phyloP scores from a whole-genome alignment of 2,888 invertebrate species.

The Perithous albicinctus region DNA sequence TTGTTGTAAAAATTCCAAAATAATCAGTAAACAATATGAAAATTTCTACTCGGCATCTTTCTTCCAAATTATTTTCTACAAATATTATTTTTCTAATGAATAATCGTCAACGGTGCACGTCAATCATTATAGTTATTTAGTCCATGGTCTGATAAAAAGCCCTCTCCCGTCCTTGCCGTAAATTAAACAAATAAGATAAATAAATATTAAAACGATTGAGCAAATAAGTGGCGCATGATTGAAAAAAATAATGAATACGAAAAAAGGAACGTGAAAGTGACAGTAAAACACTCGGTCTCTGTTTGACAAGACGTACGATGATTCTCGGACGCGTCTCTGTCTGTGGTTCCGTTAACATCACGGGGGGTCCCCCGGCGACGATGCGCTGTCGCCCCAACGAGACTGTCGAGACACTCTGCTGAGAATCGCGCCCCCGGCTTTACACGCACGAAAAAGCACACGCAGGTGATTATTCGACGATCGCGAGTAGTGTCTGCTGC shows the following conservation, averaged over 20 bases:
- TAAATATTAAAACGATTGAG: too few relatives aligned
- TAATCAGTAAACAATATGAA: too few relatives aligned
- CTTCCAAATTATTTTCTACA: too few relatives aligned
- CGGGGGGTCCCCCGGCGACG: slow-evolving; percentile 76
- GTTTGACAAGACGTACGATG: slow-evolving; percentile 30
- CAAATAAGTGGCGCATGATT: too few relatives aligned
- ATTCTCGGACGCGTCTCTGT: slow-evolving; percentile 44
- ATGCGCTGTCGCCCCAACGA: slow-evolving; percentile 63
- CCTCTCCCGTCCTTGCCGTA: too few relatives aligned
- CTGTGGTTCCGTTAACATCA: slow-evolving; percentile 76
- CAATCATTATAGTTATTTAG: too few relatives aligned
- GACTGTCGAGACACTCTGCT: slow-evolving; percentile 71
- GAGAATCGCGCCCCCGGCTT: slow-evolving; percentile 34
- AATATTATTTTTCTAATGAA: too few relatives aligned
- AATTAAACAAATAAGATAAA: too few relatives aligned
- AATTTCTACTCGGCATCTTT: too few relatives aligned
- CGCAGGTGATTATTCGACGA: slow-evolving; percentile 30
- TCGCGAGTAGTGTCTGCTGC: not conserved
- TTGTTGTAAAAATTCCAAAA: too few relatives aligned
- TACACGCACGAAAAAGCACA: slow-evolving; percentile 30
- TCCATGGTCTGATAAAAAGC: too few relatives aligned
- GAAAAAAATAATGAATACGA: not conserved
- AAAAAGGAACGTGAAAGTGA: not conserved
- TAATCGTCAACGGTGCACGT: too few relatives aligned
- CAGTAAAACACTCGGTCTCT: not conserved